phyloP scores from a whole-genome alignment of 1,140 invertebrate genomes.

The Mesaphorura yosii region DNA sequence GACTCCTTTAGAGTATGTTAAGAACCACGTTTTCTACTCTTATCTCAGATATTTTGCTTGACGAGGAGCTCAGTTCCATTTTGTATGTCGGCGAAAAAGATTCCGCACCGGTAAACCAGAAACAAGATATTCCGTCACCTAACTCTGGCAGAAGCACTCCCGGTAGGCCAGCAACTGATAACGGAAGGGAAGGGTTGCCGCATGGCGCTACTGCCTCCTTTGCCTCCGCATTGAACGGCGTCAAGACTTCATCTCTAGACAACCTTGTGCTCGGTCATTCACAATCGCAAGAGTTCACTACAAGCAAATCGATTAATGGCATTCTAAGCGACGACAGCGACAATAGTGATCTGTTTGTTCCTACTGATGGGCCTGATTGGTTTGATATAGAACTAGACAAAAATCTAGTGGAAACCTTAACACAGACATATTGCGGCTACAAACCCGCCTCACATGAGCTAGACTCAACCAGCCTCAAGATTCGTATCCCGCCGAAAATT shows the following conservation, averaged over 20 bases:
- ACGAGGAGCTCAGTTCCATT: too few species aligned
- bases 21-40: too few species aligned
- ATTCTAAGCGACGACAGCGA: too few species aligned
- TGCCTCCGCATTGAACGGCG: too few species aligned
- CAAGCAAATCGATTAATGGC: too few species aligned
- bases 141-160: not conserved
- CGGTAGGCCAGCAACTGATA: not conserved
- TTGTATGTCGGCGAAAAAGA: not conserved
- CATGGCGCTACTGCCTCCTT: not conserved
- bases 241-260: too few species aligned
- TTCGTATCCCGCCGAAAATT: slow-evolving; percentile 9
- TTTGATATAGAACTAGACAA: not conserved
- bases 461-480: slow-evolving; percentile 3
- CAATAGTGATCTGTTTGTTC: too few species aligned
- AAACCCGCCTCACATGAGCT: not conserved
- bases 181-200: not conserved
- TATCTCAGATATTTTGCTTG: too few species aligned
- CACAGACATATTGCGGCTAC: not conserved
- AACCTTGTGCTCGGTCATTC: too few species aligned
- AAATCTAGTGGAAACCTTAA: not conserved
- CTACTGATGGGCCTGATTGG: slow-evolving; percentile 13
- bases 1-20: too few species aligned
- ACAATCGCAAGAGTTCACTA: too few species aligned
- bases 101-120: not conserved
- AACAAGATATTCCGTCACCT: not conserved